These are phyloP conservation scores for Pachymerium ferrugineum DNA, from an alignment of 2,888 invertebrate genomes.

Conservation along the genomic window DNA sequence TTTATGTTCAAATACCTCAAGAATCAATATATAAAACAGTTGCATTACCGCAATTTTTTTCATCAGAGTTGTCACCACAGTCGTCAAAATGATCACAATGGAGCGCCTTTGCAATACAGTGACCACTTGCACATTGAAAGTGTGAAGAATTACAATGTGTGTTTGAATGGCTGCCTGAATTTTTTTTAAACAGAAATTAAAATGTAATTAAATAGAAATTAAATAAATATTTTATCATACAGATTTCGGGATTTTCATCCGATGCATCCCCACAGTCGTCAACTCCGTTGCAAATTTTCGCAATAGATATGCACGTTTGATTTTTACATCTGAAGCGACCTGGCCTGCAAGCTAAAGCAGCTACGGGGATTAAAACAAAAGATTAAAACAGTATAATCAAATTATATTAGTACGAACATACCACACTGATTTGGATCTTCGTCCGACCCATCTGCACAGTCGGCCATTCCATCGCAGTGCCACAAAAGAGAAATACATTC, in stretches of 20 bases:
- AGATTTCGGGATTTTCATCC: slow-evolving; percentile 45
- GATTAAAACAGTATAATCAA: not conserved
- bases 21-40: not conserved
- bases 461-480: slow-evolving; percentile 50
- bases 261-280: slow-evolving; percentile 51
- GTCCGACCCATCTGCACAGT: slow-evolving; percentile 60
- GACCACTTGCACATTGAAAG: slow-evolving; percentile 51
- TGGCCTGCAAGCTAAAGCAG: slow-evolving; percentile 29
- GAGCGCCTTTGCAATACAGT: slow-evolving; percentile 44
- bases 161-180: not conserved
- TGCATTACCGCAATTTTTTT: slow-evolving; percentile 36
- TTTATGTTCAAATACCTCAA: not conserved
- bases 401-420: slow-evolving; percentile 34
- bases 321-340: slow-evolving; percentile 38
- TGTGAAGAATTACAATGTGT: slow-evolving; percentile 39
- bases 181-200: not conserved
- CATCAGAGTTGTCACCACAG: slow-evolving; percentile 41
- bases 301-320: slow-evolving; percentile 44
- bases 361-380: not conserved
- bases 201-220: not conserved
- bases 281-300: slow-evolving; percentile 61
- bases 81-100: slow-evolving; percentile 45
- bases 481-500: slow-evolving; percentile 49
- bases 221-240: slow-evolving; percentile 15
- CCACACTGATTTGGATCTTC: slow-evolving; percentile 51